These are phyloP conservation scores for Perognathus longimembris DNA, from an alignment of 2,113 vertebrate species.

Conservation along the genomic window DNA sequence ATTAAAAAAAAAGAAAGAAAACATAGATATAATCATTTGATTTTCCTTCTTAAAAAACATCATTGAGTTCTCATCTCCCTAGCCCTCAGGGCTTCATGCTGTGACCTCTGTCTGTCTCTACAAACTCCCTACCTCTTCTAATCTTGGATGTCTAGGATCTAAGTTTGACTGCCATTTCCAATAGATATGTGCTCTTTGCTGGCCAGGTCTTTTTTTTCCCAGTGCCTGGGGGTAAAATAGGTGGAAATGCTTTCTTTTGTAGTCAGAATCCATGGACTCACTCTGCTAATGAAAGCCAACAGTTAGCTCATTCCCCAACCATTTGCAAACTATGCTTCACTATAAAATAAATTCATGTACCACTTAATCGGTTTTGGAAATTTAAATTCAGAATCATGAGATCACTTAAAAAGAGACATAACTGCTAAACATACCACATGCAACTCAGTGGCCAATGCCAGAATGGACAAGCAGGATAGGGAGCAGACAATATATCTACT, in stretches of 20 bases:
- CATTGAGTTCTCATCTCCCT: background rate
- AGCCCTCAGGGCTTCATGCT: too few species aligned
- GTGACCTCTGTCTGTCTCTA: background rate
- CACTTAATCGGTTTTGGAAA: constrained; percentile 64
- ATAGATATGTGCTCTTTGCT: background rate
- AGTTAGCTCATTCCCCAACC: background rate
- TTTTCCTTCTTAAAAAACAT: background rate
- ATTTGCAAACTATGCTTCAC: constrained; percentile 17
- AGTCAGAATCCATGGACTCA: background rate
- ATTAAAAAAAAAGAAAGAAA: too few species aligned
- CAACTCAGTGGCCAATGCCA: constrained; percentile 54
- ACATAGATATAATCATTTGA: background rate
- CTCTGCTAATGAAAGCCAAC: background rate
- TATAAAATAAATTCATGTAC: constrained; percentile 60
- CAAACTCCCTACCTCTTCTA: background rate
- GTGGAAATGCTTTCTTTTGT: background rate
- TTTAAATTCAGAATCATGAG: constrained; percentile 73
- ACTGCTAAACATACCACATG: constrained; percentile 40
- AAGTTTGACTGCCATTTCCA: too few species aligned
- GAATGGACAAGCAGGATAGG: background rate
- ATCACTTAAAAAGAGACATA: constrained; percentile 64
- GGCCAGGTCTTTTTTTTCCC: background rate
- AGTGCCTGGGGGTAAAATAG: background rate
- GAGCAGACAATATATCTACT: constrained; percentile 12
- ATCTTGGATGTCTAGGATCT: background rate